Percentiles rank a stretch among this genome's conserved stretches.
phyloP scores from a whole-genome alignment of 2,888 invertebrate species.

The Malacosoma neustria region DNA sequence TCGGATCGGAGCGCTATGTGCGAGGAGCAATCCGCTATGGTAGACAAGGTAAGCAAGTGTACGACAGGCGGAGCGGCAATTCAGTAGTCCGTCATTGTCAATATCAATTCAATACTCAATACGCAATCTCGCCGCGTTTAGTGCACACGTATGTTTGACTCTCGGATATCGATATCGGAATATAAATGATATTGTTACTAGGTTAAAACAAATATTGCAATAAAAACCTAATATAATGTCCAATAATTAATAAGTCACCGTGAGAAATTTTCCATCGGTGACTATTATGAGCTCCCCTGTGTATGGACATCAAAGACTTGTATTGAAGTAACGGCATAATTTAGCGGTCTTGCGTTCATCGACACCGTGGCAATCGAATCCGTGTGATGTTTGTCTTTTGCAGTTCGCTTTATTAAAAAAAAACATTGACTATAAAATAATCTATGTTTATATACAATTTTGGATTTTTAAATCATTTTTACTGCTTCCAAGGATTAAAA shows the following conservation, averaged over 20 bases:
- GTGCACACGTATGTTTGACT: too few relatives aligned
- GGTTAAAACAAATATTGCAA: too few relatives aligned
- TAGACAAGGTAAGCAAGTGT: slow-evolving; percentile 62
- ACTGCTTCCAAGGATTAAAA: too few relatives aligned
- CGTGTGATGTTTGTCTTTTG: slow-evolving; percentile 16
- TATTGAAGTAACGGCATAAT: slow-evolving; percentile 12
- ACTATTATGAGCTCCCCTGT: slow-evolving; percentile 9
- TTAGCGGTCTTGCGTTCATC: slow-evolving; percentile 55
- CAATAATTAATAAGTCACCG: not conserved
- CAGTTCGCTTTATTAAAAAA: too few relatives aligned
- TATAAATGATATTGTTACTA: too few relatives aligned
- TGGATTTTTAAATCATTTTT: too few relatives aligned
- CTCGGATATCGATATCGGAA: too few relatives aligned
- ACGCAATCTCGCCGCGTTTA: too few relatives aligned
- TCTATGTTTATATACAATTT: too few relatives aligned
- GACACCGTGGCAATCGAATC: slow-evolving; percentile 56
- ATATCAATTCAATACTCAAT: too few relatives aligned
- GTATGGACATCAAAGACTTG: slow-evolving; percentile 15
- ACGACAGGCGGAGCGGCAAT: slow-evolving; percentile 19
- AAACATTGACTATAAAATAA: too few relatives aligned
- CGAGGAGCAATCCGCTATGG: slow-evolving; percentile 54
- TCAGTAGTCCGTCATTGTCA: not conserved
- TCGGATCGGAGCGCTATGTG: slow-evolving; percentile 28
- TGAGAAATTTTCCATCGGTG: slow-evolving; percentile 8
- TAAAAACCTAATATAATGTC: too few relatives aligned